Evolutionary conservation across 2,113 vertebrate species (phyloP).

Genomic region (Gambusia affinis): DNA sequence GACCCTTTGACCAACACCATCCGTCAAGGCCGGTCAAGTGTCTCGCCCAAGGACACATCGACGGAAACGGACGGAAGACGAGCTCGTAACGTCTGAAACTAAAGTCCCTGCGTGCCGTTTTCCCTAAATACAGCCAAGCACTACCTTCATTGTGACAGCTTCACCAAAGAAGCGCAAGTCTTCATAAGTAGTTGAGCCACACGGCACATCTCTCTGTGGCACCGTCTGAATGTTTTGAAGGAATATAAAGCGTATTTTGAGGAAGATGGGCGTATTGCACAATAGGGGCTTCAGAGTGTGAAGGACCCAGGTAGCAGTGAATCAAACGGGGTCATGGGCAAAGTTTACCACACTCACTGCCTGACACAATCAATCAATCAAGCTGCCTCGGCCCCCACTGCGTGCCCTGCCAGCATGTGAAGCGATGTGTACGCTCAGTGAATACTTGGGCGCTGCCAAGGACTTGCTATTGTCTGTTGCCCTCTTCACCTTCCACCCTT

Average conservation of each 20-base stretch:
- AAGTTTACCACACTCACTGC: slow-evolving; percentile 41
- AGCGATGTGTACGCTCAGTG: slow-evolving; percentile 6
- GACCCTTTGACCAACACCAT: too few relatives aligned
- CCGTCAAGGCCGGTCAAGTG: too few relatives aligned
- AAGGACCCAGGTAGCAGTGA: slow-evolving; percentile 11
- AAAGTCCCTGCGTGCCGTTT: not conserved
- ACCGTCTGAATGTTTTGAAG: not conserved
- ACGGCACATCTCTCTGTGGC: not conserved
- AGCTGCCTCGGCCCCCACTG: slow-evolving; percentile 28
- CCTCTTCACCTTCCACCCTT: slow-evolving; percentile 40
- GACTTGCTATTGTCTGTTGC: slow-evolving; percentile 24
- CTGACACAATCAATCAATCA: slow-evolving; percentile 45
- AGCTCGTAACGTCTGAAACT: not conserved
- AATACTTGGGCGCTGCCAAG: slow-evolving; percentile 14
- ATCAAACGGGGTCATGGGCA: slow-evolving; percentile 44
- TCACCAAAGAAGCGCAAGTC: not conserved
- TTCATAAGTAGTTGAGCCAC: not conserved
- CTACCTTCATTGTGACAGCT: not conserved
- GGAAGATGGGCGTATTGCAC: not conserved
- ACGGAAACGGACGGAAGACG: not conserved
- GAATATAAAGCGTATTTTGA: not conserved
- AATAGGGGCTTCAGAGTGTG: not conserved
- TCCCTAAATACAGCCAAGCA: not conserved
- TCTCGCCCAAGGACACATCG: too few relatives aligned
- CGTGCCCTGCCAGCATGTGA: slow-evolving; percentile 15